Conservation (phyloP, 2,113 vertebrate genomes). For the Bubo scandiacus region DNA sequence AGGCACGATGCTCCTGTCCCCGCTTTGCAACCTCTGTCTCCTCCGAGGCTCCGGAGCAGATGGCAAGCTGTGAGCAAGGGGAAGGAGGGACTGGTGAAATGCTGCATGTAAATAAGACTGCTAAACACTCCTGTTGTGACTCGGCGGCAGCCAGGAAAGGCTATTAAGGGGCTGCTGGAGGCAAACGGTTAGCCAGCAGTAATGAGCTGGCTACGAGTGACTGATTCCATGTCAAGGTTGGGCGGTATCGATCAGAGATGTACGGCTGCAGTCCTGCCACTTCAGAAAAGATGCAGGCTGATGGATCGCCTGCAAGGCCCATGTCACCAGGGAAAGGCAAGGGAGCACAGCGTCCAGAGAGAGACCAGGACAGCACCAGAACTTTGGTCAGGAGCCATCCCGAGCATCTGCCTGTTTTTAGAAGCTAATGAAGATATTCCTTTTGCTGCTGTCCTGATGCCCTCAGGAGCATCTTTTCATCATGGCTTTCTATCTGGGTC, state of each 20-base stretch:
- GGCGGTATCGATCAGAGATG: conserved; percentile 3
- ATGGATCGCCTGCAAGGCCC: neutral
- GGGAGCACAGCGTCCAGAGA: neutral
- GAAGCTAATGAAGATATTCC: neutral
- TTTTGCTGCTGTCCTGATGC: neutral
- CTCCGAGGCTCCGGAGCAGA: neutral
- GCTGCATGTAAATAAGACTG: conserved; percentile 56
- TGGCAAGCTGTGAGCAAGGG: conserved; percentile 18
- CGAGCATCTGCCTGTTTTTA: fast-evolving
- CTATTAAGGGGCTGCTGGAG: conserved; percentile 46
- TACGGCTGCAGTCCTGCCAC: neutral
- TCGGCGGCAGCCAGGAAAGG: neutral
- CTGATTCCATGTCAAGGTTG: conserved; percentile 29
- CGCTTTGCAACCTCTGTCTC: neutral
- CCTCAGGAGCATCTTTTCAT: neutral
- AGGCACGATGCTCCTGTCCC: neutral
- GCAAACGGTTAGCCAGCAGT: conserved; percentile 38
- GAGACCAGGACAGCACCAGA: neutral
- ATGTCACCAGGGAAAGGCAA: neutral
- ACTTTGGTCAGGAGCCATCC: neutral
- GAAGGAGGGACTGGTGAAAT: conserved; percentile 27
- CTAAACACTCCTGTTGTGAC: conserved; percentile 17
- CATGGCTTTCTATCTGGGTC: neutral
- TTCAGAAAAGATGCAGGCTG: neutral
- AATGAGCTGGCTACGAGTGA: conserved; percentile 48